Base-by-base conservation (phyloP, 2,888 invertebrate genomes). In the Megamerina dolium region DNA sequence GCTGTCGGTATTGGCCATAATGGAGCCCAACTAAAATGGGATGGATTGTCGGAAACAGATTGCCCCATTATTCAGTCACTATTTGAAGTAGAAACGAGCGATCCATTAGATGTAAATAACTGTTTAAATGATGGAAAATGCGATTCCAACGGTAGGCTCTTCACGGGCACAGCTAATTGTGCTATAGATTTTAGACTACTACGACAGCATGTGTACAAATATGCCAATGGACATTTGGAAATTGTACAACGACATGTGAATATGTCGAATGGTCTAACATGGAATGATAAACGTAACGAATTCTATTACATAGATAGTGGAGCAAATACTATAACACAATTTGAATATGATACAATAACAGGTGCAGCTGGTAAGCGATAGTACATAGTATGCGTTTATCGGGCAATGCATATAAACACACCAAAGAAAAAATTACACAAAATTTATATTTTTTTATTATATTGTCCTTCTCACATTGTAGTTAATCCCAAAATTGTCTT, bases 181-280 rank as follows among this genome's bases (percentile, higher is more conserved):
- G n/a, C n/a, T n/a, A n/a, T n/a, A n/a, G 10, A 23, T 10, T 23
- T 23, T 23, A 8, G 8, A 6, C 23, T 6, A 10, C 23, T 10
- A 6, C 10, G 10, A 8, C 23, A 23, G 10, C 6, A 23, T 23
- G 6, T 23, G 10, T 23, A 23, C 23, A 23, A 23, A 23, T 23
- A 23, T 23, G 23, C 8, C 6, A 10, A 54, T 43, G 47, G 58
- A 30, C 38, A 50, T 29, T 41, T 49, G 5, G 37, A 52, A 4
- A 34, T 59, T 33, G 49, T 62, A 6, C 60, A 59, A 37, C 50
- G 45, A 20, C 57, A 65, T 40, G 65, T 85, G 27, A 77, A 78
- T 54, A 78, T 87, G 50, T 80, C 85, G 27, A 89, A 89, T 68
- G 88, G 89, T 0, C 69, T 88, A 19, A 82, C 84, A 39, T 89